Percentiles rank a stretch among this genome's conserved stretches.
These are phyloP conservation scores for Scylla paramamosain DNA, from an alignment of 1,140 invertebrate species.

Conservation along the genomic window DNA sequence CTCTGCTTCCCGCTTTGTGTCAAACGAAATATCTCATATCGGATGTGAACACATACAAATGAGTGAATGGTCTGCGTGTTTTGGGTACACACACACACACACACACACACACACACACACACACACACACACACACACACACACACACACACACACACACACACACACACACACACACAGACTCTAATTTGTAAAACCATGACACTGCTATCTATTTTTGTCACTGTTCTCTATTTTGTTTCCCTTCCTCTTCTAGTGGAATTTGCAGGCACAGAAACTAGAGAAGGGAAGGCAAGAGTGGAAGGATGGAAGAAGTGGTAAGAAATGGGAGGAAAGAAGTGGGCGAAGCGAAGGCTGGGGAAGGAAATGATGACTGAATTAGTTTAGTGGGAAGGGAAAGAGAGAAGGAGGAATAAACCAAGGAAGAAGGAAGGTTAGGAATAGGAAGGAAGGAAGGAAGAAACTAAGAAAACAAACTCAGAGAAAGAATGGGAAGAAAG, in stretches of 20 bases:
- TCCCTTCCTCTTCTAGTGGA: too few relatives aligned
- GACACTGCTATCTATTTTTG: too few relatives aligned
- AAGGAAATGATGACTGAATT: not conserved
- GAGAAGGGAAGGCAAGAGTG: too few relatives aligned
- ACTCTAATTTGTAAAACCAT: too few relatives aligned
- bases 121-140: not conserved
- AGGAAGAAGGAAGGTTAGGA: not conserved
- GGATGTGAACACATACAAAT: too few relatives aligned
- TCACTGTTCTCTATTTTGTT: too few relatives aligned
- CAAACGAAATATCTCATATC: not conserved
- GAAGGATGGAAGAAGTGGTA: too few relatives aligned
- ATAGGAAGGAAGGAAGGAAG: not conserved
- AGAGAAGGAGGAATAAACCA: not conserved
- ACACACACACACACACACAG: conserved; percentile 42
- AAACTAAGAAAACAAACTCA: not conserved
- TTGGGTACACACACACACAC: not conserved
- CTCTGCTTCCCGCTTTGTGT: not conserved
- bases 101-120: conserved; percentile 1
- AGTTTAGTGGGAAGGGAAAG: not conserved
- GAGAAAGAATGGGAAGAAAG: not conserved
- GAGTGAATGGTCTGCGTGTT: too few relatives aligned
- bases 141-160: not conserved
- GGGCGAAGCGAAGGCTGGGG: not conserved
- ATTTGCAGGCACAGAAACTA: too few relatives aligned
- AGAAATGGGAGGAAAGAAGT: too few relatives aligned